phyloP scores from a whole-genome alignment of 2,113 vertebrate species.

The Noctilio leporinus region DNA sequence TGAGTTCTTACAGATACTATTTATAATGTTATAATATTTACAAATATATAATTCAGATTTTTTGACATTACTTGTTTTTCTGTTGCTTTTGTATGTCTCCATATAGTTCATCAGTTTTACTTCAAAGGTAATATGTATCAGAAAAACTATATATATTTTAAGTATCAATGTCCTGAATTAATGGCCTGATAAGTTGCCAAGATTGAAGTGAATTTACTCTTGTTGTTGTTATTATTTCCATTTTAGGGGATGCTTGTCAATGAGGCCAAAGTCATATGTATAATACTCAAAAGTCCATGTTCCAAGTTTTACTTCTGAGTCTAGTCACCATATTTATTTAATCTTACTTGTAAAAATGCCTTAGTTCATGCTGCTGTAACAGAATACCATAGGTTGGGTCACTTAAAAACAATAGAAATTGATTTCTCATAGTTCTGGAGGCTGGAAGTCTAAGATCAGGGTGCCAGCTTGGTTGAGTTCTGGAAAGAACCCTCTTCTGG shows the following conservation, averaged over 20 bases:
- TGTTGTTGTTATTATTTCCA: neutral
- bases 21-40: neutral
- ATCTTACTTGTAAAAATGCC: neutral
- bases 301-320: neutral
- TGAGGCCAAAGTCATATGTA: neutral
- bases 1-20: neutral
- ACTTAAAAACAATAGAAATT: neutral
- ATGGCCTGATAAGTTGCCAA: neutral
- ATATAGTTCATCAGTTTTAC: neutral
- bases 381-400: neutral
- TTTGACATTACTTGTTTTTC: neutral
- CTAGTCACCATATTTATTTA: neutral
- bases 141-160: neutral
- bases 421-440: neutral
- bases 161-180: neutral
- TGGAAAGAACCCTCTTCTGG: neutral
- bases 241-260: neutral
- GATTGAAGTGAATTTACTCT: neutral
- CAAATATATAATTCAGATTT: neutral
- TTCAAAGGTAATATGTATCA: neutral
- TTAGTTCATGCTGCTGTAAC: neutral
- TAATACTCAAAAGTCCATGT: neutral
- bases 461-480: neutral
- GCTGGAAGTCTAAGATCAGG: neutral
- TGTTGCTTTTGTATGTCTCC: neutral